A percentile compares a stretch with the other conserved stretches of the same genome.
phyloP scores from a whole-genome alignment of 2,113 vertebrate genomes.

The Siphamia tubifer region DNA sequence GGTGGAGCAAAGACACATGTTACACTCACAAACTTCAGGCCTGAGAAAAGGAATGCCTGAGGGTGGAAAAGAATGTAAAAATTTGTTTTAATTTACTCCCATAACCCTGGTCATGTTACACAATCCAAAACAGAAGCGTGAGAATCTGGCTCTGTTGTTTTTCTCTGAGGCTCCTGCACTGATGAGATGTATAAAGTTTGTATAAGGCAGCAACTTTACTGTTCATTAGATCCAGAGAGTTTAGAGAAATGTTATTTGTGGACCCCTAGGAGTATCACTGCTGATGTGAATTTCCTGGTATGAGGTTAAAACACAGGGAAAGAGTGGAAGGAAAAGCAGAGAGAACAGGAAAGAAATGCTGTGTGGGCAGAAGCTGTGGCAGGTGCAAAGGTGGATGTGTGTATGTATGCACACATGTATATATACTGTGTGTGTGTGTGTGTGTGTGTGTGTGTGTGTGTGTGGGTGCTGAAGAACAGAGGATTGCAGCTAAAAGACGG shows the following conservation, averaged over 20 bases:
- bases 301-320: conserved; percentile 18
- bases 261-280: conserved; percentile 21
- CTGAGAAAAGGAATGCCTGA: neutral
- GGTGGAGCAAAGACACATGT: neutral
- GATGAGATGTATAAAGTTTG: conserved; percentile 41
- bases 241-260: conserved; percentile 28
- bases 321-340: conserved; percentile 18
- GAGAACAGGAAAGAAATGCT: conserved; percentile 32
- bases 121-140: conserved; percentile 4
- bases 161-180: conserved; percentile 19
- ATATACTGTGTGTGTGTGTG: conserved; percentile 3
- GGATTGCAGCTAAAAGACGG: conserved; percentile 42
- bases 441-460: neutral
- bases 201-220: conserved; percentile 28
- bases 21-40: neutral
- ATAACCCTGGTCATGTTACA: neutral
- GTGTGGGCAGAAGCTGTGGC: conserved; percentile 60
- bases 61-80: neutral
- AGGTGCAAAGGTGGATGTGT: conserved; percentile 57
- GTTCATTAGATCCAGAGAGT: conserved; percentile 44
- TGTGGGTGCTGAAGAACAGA: conserved; percentile 56
- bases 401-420: neutral
- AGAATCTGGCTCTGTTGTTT: conserved; percentile 13
- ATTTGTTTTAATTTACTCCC: conserved; percentile 31
- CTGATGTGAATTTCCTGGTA: conserved; percentile 33